Base-by-base conservation (phyloP, 64 coral and sea anemone species). In the Porites lutea region DNA sequence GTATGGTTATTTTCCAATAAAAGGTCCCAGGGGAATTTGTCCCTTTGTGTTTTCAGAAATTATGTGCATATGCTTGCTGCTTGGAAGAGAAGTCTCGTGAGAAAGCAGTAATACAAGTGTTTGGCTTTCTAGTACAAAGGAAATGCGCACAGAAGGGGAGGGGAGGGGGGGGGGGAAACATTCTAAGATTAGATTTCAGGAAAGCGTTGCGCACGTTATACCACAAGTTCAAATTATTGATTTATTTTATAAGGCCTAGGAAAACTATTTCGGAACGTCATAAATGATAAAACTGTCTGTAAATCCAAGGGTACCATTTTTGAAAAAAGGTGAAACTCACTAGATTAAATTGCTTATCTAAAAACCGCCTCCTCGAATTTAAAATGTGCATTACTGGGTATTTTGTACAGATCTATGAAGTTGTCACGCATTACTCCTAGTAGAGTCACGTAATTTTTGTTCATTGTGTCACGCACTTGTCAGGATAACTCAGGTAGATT, bases 401-500 rank as follows among this genome's bases (percentile, higher is more conserved):
- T 47, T 74, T 78, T 3, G 19, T 55, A 19, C 52, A 23, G 19
- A 5, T 8, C 57, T 16, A 78, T 5, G 19, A 51, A 22, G n/a
- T 20, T 21, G 10, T 83, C 37, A 83, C 59, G 37, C 37, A 47
- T n/a, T 51, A 76, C 9, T 11, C 12, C 10, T 3, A 2, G 37
- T 9, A 0, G 3, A 6, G 73, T 78, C 75, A 57, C 75, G 49
- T 15, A 22, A 58, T 37, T 37, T 37, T 1, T 37, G 27, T 37
- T 37, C 27, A 37, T 37, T 37, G 27, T 37, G 27, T 37, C 27
- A 37, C 27, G 27, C 27, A 37, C 27, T 37, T 37, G 27, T 37
- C 9, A 52, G 8, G 14, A 14, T 10, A n/a, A 19, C 49, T 84
- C 90, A 96, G 27, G 65, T 96, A 16, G 97, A 94, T 88, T 99